Evolutionary conservation across 2,113 vertebrate genomes (phyloP).

Genomic region (Charina bottae): DNA sequence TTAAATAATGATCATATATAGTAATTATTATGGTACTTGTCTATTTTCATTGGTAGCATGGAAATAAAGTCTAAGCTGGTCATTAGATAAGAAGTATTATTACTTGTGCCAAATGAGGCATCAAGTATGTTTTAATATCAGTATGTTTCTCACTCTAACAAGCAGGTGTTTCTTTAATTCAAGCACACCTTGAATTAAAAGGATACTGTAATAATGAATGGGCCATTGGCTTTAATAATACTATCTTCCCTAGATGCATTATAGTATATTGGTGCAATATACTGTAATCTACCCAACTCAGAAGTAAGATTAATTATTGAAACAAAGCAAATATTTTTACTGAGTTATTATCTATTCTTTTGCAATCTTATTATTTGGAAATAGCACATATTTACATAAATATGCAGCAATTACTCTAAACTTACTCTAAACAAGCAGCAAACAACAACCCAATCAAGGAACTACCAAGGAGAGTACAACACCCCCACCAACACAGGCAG

Average conservation of each 20-base stretch:
- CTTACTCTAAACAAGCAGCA: too few species aligned
- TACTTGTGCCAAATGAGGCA: conserved; percentile 35
- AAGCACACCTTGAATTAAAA: conserved; percentile 32
- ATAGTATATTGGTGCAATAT: not conserved
- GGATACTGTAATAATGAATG: conserved; percentile 19
- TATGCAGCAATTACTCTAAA: not conserved
- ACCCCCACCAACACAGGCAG: too few species aligned
- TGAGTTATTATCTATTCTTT: not conserved
- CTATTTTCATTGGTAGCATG: not conserved
- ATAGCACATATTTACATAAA: not conserved
- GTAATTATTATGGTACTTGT: conserved; percentile 6
- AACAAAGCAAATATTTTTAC: not conserved
- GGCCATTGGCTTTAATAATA: not conserved
- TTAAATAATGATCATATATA: not conserved
- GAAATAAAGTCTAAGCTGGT: conserved; percentile 19
- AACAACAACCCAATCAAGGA: too few species aligned
- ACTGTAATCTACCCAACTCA: not conserved
- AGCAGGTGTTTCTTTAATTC: not conserved
- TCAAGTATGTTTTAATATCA: conserved; percentile 38
- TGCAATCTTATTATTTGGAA: not conserved
- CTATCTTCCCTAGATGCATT: conserved; percentile 15
- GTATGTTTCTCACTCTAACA: conserved; percentile 25
- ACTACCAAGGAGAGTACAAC: too few species aligned
- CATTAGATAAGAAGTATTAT: not conserved
- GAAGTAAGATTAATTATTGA: conserved; percentile 7